Base-by-base conservation (phyloP, 1,140 invertebrate species). In the Caenorhabditis brenneri region DNA sequence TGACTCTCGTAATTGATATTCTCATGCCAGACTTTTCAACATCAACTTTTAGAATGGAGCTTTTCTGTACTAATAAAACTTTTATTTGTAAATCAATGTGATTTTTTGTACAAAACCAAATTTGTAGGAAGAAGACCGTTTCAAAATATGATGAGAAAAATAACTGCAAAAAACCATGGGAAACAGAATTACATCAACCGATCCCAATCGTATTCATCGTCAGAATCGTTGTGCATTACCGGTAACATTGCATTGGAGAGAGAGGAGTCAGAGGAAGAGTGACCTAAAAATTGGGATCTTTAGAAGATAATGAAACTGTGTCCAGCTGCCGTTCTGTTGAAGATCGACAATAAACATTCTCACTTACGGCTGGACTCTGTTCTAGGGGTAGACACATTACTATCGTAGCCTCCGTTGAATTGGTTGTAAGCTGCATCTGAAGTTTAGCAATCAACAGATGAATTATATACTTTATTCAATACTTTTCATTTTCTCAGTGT, bases 141-240 rank as follows among this genome's bases (percentile, higher is more conserved):
- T 65, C n/a, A n/a, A n/a, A n/a, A n/a, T n/a, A n/a, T n/a, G n/a
- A n/a, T n/a, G n/a, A n/a, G 65, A 74, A 74, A 74, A 74, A 74
- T 74, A 74, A 42, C 36, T 74, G 65, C 42, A 22, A 55, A 55
- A 27, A 9, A 27, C 5, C 1, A 10, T 27, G 22, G 27, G 10
- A 12, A 24, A 24, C 22, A 10, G 22, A 39, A 33, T 74, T n/a
- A 42, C 22, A 74, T 19, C n/a, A 74, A 27, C 9, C n/a, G 15
- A 46, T 74, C 65, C 65, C 65, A 74, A 24, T 74, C 65, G n/a
- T 42, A 42, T n/a, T 74, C 65, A 22, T 74, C 65, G 19, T 74
- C 65, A 2, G 65, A 74, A 42, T 74, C 65, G 4, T 74, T 22
- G 3, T 31, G 10, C 9, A 10, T 16, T 22, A 74, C 15, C 24